A percentile compares a stretch with the other conserved stretches of the same genome.
These are phyloP conservation scores for Urophycis tenuis DNA, from an alignment of 2,797 vertebrate species.

Conservation along the genomic window DNA sequence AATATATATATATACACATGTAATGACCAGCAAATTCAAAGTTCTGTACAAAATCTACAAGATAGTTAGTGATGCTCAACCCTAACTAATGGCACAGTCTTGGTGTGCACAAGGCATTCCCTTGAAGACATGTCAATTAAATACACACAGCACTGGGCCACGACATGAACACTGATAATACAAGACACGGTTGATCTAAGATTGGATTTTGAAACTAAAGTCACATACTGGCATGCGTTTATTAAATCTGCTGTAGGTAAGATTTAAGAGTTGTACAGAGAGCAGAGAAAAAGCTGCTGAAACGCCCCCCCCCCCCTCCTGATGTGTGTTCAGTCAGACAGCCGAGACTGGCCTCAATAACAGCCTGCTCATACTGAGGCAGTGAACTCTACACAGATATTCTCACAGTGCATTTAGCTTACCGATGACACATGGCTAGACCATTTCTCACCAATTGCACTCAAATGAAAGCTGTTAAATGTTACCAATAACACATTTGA, in stretches of 20 bases:
- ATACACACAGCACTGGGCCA: constrained; percentile 19
- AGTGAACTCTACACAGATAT: no score
- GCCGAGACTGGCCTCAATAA: no score
- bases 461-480: neutral
- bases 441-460: no score
- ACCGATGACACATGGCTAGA: no score
- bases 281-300: no score
- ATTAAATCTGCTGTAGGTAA: constrained; percentile 12
- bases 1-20: constrained; percentile 21
- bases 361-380: no score
- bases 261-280: neutral
- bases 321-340: no score
- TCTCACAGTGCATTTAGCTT: no score
- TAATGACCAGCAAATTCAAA: neutral
- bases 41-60: constrained; percentile 17
- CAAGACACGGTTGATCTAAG: constrained; percentile 24
- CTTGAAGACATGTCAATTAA: constrained; percentile 14
- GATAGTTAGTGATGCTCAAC: neutral
- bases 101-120: constrained; percentile 13
- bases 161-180: constrained; percentile 15
- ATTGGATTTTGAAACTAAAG: constrained; percentile 19
- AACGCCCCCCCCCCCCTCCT: neutral
- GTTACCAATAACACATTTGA: neutral
- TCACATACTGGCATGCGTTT: constrained; percentile 54
- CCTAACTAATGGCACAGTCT: neutral